phyloP scores from a whole-genome alignment of 2,113 vertebrate genomes.

The Boulengerochromis microlepis region DNA sequence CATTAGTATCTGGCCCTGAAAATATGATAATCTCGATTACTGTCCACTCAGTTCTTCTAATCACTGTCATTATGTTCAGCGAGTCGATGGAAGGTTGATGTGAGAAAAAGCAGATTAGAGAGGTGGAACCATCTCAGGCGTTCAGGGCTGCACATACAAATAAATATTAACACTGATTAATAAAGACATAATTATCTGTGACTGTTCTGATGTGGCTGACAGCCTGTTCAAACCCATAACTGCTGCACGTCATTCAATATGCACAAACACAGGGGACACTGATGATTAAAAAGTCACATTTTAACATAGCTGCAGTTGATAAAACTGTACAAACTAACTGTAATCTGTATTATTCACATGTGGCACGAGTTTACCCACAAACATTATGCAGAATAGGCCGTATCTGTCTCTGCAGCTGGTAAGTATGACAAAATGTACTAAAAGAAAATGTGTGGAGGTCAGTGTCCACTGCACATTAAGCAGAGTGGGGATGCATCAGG shows the following conservation, averaged over 20 bases:
- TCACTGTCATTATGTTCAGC: slow-evolving; percentile 10
- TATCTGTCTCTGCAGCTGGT: neutral
- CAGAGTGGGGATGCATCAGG: neutral
- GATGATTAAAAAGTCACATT: neutral
- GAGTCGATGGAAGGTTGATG: neutral
- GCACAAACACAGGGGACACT: neutral
- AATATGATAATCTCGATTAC: slow-evolving; percentile 4
- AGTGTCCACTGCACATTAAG: neutral
- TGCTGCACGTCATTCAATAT: neutral
- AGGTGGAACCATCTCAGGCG: neutral
- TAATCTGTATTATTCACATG: neutral
- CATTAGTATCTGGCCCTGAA: slow-evolving; percentile 1
- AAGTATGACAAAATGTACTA: neutral
- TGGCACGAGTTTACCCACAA: neutral
- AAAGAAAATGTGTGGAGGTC: neutral
- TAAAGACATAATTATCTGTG: neutral
- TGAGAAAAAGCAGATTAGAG: neutral
- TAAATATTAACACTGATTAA: neutral
- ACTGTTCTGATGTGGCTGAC: neutral
- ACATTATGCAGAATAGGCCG: neutral
- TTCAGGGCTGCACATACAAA: neutral
- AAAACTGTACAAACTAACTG: neutral
- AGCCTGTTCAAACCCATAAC: neutral
- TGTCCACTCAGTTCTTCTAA: slow-evolving; percentile 6
- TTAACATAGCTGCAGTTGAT: neutral